A percentile compares a stretch with the other conserved stretches of the same genome.
Evolutionary conservation across 2,797 vertebrate genomes (phyloP).

Genomic region (Pipistrellus pipistrellus): DNA sequence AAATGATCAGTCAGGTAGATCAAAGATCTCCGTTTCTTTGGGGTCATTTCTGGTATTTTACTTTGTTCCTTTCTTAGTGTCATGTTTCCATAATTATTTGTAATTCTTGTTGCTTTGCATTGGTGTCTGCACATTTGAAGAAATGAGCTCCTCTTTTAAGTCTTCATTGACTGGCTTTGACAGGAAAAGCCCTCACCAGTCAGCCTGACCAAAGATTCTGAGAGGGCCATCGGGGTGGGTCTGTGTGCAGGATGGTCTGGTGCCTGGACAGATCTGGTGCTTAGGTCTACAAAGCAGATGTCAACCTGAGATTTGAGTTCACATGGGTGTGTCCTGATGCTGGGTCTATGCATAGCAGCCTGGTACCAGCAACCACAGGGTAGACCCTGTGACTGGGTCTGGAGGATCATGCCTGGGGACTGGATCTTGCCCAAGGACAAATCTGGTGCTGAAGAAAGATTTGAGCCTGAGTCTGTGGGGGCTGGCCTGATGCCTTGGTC

Average conservation of each 20-base stretch:
- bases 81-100: neutral
- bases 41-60: neutral
- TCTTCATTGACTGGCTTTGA: neutral
- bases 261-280: neutral
- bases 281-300: neutral
- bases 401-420: neutral
- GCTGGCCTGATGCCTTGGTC: neutral
- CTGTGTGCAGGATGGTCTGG: neutral
- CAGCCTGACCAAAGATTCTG: neutral
- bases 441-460: neutral
- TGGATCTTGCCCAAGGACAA: neutral
- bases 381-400: neutral
- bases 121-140: neutral
- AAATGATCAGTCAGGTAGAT: neutral
- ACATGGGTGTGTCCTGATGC: neutral
- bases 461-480: neutral
- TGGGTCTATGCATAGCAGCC: neutral
- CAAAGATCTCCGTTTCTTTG: neutral
- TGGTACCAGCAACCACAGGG: neutral
- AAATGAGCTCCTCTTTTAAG: neutral
- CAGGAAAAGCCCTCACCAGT: neutral
- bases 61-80: neutral
- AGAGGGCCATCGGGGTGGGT: neutral
- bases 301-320: neutral
- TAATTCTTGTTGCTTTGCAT: neutral